Conservation (phyloP, 1,140 invertebrate species). For the Oppia nitens region DNA sequence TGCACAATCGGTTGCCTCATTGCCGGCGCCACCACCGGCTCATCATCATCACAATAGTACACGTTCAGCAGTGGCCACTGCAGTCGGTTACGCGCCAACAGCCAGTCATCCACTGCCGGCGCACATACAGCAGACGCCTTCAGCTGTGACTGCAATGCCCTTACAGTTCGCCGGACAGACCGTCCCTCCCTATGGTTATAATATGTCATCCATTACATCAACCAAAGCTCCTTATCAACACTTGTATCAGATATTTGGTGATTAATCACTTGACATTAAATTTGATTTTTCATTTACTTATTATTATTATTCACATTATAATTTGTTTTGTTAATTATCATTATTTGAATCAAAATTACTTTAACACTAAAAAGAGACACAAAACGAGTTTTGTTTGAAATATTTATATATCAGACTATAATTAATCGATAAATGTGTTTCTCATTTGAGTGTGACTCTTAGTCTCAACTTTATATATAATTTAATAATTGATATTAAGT, state of each 20-base stretch:
- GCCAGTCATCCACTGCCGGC: slow-evolving; percentile 16
- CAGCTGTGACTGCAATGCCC: slow-evolving; percentile 10
- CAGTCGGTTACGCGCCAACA: slow-evolving; percentile 12
- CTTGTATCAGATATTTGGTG: not conserved
- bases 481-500: too few relatives aligned
- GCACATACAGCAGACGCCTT: slow-evolving; percentile 13
- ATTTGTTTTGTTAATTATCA: too few relatives aligned
- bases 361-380: too few relatives aligned
- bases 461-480: too few relatives aligned
- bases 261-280: too few relatives aligned
- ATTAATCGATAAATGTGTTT: too few relatives aligned
- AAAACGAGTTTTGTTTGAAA: too few relatives aligned
- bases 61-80: slow-evolving; percentile 15
- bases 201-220: slow-evolving; percentile 15
- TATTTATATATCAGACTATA: too few relatives aligned
- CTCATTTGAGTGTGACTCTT: too few relatives aligned
- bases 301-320: too few relatives aligned
- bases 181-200: slow-evolving; percentile 16
- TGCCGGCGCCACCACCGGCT: slow-evolving; percentile 20
- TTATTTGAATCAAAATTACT: too few relatives aligned
- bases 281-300: too few relatives aligned
- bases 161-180: slow-evolving; percentile 12
- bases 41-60: slow-evolving; percentile 19
- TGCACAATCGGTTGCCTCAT: not conserved
- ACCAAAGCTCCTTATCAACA: slow-evolving; percentile 9